These are phyloP conservation scores for Rotaria socialis DNA, from an alignment of 2,888 invertebrate genomes.

Conservation along the genomic window DNA sequence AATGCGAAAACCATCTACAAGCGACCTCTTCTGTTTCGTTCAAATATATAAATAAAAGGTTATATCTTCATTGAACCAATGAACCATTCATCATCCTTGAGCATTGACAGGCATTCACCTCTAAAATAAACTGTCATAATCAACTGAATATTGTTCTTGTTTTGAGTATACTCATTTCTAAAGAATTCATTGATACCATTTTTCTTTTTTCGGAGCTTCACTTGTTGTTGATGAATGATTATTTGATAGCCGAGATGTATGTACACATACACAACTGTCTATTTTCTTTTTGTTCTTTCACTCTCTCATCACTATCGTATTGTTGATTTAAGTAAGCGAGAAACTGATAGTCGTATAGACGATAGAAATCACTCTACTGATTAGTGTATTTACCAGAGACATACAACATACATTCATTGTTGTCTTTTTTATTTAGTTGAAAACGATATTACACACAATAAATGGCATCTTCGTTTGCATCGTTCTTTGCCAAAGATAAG, in stretches of 20 bases:
- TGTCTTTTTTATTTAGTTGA: background rate
- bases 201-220: background rate
- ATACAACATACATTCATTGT: background rate
- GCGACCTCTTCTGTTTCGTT: slow-evolving; percentile 20
- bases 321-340: background rate
- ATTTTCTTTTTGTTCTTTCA: background rate
- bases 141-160: background rate
- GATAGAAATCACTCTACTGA: background rate
- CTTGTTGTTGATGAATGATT: background rate
- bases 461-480: slow-evolving; percentile 10
- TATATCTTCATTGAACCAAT: background rate
- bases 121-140: background rate
- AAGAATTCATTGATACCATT: background rate
- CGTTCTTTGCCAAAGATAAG: slow-evolving; percentile 47
- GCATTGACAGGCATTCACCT: background rate
- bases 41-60: background rate
- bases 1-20: background rate
- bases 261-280: background rate
- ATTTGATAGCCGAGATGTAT: background rate
- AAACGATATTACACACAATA: background rate
- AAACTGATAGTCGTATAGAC: background rate
- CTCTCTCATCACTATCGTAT: background rate
- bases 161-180: background rate
- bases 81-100: background rate
- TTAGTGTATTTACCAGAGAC: background rate